Conservation (phyloP, 1,140 invertebrate species). For the Danaus plexippus region DNA sequence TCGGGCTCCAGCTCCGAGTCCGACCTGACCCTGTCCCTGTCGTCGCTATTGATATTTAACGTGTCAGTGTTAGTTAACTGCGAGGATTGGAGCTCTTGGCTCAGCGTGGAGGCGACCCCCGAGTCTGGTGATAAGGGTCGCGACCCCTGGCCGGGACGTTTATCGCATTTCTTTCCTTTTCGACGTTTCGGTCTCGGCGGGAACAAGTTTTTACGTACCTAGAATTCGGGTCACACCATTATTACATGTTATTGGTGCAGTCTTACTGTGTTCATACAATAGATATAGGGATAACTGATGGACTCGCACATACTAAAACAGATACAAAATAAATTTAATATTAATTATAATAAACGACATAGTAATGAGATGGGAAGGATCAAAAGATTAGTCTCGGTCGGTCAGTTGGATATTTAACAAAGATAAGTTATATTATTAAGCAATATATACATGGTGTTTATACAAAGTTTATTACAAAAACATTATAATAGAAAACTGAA, state of each 20-base stretch:
- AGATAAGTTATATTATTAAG: no score
- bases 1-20: constrained; percentile 6
- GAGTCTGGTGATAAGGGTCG: constrained; percentile 36
- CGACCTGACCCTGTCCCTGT: not conserved
- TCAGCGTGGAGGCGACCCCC: constrained; percentile 33
- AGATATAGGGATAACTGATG: constrained; percentile 15
- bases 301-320: constrained; percentile 1
- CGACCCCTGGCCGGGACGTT: constrained; percentile 15
- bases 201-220: constrained; percentile 77
- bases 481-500: no score
- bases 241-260: no score
- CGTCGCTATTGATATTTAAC: not conserved
- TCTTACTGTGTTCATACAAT: no score
- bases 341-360: no score
- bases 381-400: no score
- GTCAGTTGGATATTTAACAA: no score
- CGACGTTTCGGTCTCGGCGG: constrained; percentile 73
- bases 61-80: constrained; percentile 15
- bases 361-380: no score
- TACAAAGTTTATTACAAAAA: no score
- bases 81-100: constrained; percentile 31
- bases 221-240: constrained; percentile 28
- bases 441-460: no score
- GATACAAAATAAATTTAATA: no score
- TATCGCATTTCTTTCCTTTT: constrained; percentile 31